These are phyloP conservation scores for Hestina assimilis DNA, from an alignment of 1,140 invertebrate genomes.

Conservation along the genomic window DNA sequence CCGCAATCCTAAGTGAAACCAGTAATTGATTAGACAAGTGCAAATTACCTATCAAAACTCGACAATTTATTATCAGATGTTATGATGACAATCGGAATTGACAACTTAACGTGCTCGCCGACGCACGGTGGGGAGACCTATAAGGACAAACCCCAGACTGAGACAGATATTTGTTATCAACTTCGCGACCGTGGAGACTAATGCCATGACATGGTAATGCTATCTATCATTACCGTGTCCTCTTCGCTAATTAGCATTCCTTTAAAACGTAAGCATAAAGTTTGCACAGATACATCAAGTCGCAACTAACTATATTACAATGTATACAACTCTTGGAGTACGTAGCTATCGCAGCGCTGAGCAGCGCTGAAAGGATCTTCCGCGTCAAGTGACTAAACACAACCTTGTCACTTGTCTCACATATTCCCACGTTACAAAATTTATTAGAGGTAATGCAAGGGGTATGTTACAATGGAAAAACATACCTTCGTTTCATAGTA, in stretches of 20 bases:
- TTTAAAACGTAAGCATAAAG: background rate
- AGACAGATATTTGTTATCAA: too few species aligned
- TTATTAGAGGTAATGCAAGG: conserved; percentile 36
- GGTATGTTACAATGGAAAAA: conserved; percentile 7
- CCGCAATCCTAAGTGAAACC: too few species aligned
- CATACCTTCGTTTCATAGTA: background rate
- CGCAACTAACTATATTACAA: conserved; percentile 2
- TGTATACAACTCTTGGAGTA: conserved; percentile 15
- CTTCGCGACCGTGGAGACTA: too few species aligned
- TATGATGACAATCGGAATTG: too few species aligned
- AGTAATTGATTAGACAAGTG: too few species aligned
- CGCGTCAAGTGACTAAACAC: conserved; percentile 31
- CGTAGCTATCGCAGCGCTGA: background rate
- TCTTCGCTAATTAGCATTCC: background rate
- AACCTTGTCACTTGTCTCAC: conserved; percentile 35
- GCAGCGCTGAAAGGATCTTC: conserved; percentile 22
- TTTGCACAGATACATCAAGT: background rate
- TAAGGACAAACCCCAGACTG: too few species aligned
- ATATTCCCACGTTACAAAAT: conserved; percentile 37
- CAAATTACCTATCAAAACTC: too few species aligned
- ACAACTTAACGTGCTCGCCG: too few species aligned
- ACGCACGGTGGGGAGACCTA: too few species aligned
- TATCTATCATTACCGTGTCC: too few species aligned
- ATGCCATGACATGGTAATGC: too few species aligned
- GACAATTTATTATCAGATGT: too few species aligned